These are phyloP conservation scores for Oreocharis arfaki DNA, from an alignment of 2,113 vertebrate species.

Conservation along the genomic window DNA sequence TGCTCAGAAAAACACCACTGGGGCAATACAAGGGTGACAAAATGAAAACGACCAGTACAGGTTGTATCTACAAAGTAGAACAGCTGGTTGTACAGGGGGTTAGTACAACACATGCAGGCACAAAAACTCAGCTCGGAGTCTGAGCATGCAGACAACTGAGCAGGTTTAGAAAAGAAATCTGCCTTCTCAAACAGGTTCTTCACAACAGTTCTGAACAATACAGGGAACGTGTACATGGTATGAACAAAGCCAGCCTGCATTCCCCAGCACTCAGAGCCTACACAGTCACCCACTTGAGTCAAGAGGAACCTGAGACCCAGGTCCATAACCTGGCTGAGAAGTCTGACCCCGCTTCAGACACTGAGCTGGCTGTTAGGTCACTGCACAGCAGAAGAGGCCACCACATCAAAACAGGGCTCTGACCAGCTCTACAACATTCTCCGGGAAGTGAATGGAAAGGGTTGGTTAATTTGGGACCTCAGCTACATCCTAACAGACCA, in stretches of 20 bases:
- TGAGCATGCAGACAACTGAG: background rate
- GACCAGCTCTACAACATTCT: accelerated
- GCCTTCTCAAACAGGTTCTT: background rate
- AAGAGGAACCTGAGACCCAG: background rate
- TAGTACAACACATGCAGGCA: accelerated
- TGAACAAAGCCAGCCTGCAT: background rate
- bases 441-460: background rate
- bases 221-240: accelerated
- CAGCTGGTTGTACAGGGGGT: background rate
- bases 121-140: background rate
- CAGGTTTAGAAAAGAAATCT: background rate
- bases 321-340: background rate
- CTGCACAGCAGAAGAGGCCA: background rate
- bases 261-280: background rate
- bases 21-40: background rate
- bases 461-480: background rate
- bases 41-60: background rate
- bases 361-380: background rate
- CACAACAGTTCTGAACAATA: background rate
- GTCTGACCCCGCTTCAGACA: background rate
- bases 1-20: background rate
- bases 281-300: accelerated
- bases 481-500: background rate
- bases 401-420: background rate
- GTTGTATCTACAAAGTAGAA: background rate